Conservation (phyloP, 2,113 vertebrate species). For the Notarius lentiginosus region DNA sequence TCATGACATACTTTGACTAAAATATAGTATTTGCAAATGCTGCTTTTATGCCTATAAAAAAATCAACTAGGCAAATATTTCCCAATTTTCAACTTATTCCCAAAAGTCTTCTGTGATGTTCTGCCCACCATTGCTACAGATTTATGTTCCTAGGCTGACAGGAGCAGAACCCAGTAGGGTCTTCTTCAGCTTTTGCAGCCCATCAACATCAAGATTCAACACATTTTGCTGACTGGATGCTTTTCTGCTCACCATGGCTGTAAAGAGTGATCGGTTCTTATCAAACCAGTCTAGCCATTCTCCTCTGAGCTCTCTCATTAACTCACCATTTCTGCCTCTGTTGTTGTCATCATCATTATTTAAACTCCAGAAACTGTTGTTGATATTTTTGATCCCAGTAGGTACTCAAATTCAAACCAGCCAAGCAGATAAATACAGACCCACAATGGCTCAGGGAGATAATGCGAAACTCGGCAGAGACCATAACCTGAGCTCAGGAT, state of each 20-base stretch:
- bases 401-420: neutral
- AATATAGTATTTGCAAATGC: neutral
- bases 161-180: too few relatives aligned
- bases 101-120: neutral
- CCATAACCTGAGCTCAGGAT: neutral
- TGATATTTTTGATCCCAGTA: too few relatives aligned
- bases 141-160: neutral
- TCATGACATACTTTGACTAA: neutral
- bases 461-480: too few relatives aligned
- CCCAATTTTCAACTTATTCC: neutral
- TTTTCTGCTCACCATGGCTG: neutral
- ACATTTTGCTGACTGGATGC: neutral
- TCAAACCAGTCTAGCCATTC: neutral
- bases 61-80: neutral
- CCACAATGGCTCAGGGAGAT: too few relatives aligned
- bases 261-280: neutral
- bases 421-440: neutral
- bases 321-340: neutral
- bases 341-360: too few relatives aligned
- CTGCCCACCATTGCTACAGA: neutral
- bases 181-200: neutral
- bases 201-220: neutral
- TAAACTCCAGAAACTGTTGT: too few relatives aligned
- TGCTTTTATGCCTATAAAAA: neutral
- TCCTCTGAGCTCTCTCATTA: neutral